These are phyloP conservation scores for Acanthochromis polyacanthus DNA, from an alignment of 2,113 vertebrate genomes.

Conservation along the genomic window DNA sequence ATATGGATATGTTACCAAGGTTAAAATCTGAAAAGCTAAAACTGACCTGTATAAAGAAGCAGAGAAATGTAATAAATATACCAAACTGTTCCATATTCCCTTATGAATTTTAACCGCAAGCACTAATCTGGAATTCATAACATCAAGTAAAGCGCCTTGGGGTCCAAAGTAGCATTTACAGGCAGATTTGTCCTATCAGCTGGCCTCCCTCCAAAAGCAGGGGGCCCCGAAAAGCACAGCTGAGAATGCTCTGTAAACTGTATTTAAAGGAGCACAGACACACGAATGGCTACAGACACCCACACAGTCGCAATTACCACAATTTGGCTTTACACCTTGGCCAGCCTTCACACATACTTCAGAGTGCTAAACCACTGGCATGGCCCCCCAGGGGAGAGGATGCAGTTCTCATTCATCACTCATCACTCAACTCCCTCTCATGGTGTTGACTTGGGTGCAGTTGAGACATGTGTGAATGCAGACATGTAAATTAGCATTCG, in stretches of 20 bases:
- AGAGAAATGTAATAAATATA: too few relatives aligned
- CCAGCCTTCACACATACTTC: constrained; percentile 53
- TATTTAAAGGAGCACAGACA: constrained; percentile 59
- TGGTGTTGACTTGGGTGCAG: constrained; percentile 9
- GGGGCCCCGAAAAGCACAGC: constrained; percentile 36
- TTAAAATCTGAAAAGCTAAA: too few relatives aligned
- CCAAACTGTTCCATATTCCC: background rate
- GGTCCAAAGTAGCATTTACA: background rate
- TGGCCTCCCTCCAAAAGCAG: constrained; percentile 1
- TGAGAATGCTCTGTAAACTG: constrained; percentile 64
- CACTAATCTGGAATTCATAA: background rate
- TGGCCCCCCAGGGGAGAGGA: constrained; percentile 43
- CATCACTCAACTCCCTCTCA: constrained; percentile 44
- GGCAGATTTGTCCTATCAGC: constrained; percentile 4
- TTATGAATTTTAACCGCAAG: background rate
- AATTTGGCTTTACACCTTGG: constrained; percentile 68
- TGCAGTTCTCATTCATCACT: constrained; percentile 53
- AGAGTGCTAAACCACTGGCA: constrained; percentile 50
- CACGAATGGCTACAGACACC: constrained; percentile 53
- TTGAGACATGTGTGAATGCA: constrained; percentile 45
- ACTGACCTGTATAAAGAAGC: too few relatives aligned
- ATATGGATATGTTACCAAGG: too few relatives aligned
- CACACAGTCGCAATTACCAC: constrained; percentile 66
- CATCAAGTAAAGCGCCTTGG: background rate
- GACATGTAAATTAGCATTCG: constrained; percentile 23